These are phyloP conservation scores for Manis crassicaudata DNA, from an alignment of 2,797 vertebrate species.

Conservation along the genomic window DNA sequence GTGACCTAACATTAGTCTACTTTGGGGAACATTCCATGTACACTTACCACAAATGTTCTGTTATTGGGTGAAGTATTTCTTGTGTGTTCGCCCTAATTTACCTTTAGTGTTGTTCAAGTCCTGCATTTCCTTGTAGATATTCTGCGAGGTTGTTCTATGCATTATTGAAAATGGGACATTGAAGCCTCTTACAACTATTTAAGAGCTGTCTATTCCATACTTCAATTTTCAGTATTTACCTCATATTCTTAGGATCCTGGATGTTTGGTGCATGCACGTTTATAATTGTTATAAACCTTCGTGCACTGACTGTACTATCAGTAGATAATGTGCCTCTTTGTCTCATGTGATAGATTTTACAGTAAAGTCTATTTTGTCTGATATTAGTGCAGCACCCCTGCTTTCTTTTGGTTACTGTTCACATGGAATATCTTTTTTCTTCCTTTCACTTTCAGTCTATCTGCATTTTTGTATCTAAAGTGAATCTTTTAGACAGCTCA, in stretches of 20 bases:
- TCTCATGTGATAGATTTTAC: not conserved
- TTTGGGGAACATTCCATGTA: not conserved
- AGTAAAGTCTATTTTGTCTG: not conserved
- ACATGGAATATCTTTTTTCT: not conserved
- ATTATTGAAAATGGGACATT: not conserved
- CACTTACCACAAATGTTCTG: not conserved
- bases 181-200: not conserved
- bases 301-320: not conserved
- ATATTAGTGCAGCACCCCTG: not conserved
- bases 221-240: not conserved
- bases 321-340: not conserved
- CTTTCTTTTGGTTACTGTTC: not conserved
- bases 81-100: not conserved
- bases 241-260: not conserved
- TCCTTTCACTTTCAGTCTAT: not conserved
- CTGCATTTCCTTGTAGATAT: not conserved
- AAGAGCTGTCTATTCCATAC: not conserved
- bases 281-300: not conserved
- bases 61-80: not conserved
- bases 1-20: not conserved
- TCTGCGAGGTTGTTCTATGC: not conserved
- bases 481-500: not conserved
- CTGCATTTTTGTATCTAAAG: not conserved
- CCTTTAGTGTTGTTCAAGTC: not conserved
- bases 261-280: not conserved